Conservation (phyloP, 2,797 vertebrate genomes). For the Pelochelys cantorii region DNA sequence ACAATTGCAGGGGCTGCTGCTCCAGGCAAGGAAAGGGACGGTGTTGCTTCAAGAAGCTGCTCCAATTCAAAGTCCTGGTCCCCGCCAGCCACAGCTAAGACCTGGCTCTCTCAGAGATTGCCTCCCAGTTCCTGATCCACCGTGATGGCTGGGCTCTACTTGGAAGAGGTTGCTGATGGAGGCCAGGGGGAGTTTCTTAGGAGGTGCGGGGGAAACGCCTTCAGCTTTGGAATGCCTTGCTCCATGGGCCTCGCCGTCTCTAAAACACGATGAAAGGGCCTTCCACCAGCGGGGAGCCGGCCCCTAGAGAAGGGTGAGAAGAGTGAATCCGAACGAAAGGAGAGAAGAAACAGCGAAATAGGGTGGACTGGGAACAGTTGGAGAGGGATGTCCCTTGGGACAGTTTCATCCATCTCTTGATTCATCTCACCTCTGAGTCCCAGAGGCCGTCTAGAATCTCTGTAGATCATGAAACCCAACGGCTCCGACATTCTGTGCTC, state of each 20-base stretch:
- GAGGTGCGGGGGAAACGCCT: not conserved
- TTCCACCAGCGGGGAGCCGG: not conserved
- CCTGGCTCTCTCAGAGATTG: not conserved
- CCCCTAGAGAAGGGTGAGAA: no score
- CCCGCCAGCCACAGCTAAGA: fast-evolving
- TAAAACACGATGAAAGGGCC: not conserved
- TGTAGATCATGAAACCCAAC: not conserved
- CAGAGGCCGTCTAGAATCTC: not conserved
- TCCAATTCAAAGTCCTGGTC: fast-evolving
- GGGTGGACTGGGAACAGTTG: not conserved
- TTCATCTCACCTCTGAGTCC: not conserved
- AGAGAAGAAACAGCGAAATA: not conserved
- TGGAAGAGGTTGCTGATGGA: not conserved
- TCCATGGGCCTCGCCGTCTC: not conserved
- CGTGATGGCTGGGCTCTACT: fast-evolving
- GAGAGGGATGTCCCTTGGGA: not conserved
- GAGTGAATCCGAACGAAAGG: not conserved
- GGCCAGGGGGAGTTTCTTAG: fast-evolving
- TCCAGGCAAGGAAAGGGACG: not conserved
- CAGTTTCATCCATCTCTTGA: not conserved
- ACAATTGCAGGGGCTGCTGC: not conserved
- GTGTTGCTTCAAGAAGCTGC: not conserved
- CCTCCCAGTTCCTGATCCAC: fast-evolving
- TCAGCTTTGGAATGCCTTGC: not conserved
- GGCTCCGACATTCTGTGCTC: not conserved